phyloP scores from a whole-genome alignment of 2,888 invertebrate species.

The Drosophila merina region DNA sequence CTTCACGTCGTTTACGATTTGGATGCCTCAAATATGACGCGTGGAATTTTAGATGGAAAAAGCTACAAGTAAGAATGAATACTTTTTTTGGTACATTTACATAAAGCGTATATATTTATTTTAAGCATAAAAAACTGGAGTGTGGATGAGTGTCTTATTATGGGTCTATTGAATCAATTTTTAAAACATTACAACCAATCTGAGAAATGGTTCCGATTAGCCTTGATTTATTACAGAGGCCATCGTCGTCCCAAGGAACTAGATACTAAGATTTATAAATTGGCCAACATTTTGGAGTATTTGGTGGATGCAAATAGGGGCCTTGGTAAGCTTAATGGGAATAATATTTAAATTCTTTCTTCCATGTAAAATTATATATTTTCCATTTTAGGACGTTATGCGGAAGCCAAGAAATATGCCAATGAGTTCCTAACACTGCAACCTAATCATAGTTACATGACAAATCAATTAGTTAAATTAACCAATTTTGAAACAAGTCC shows the following conservation, averaged over 20 bases:
- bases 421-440: neutral
- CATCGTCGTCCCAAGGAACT: conserved; percentile 2
- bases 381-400: conserved; percentile 12
- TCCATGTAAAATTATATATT: neutral
- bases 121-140: conserved; percentile 13
- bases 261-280: conserved; percentile 7
- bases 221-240: neutral
- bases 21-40: conserved; percentile 17
- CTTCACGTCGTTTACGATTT: conserved; percentile 27
- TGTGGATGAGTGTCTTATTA: conserved; percentile 21
- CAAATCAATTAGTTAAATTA: conserved; percentile 7
- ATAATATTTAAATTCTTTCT: neutral
- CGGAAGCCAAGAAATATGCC: conserved; percentile 5
- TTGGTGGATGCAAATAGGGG: conserved; percentile 21
- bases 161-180: conserved; percentile 16
- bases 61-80: conserved; percentile 3
- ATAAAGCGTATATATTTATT: neutral
- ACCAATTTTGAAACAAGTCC: neutral
- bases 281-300: conserved; percentile 11
- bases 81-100: neutral
- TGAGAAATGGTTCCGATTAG: conserved; percentile 27
- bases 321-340: conserved; percentile 1
- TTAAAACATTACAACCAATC: conserved; percentile 6
- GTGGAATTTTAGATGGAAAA: conserved; percentile 16
- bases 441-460: conserved; percentile 16